phyloP scores from a whole-genome alignment of 1,140 invertebrate genomes.

The Lucilia sericata region DNA sequence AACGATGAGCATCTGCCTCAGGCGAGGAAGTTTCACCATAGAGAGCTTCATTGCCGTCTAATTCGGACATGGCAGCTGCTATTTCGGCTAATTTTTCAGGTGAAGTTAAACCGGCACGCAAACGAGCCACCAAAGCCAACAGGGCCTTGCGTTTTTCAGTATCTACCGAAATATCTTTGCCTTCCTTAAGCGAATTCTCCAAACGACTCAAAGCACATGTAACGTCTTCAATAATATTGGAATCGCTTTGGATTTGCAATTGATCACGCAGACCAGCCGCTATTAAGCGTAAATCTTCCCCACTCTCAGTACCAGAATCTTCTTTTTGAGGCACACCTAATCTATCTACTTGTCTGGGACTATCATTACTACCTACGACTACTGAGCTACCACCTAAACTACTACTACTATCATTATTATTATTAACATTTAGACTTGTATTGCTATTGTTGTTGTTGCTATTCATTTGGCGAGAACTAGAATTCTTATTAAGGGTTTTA shows the following conservation, averaged over 20 bases:
- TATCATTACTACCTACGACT: conserved; percentile 46
- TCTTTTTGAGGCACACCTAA: conserved; percentile 66
- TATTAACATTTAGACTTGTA: not conserved
- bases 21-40: conserved; percentile 49
- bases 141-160: conserved; percentile 74
- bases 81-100: conserved; percentile 67
- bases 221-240: conserved; percentile 80
- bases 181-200: conserved; percentile 76
- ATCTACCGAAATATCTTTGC: conserved; percentile 70
- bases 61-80: conserved; percentile 19
- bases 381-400: not conserved
- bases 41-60: conserved; percentile 32
- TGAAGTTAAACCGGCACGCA: conserved; percentile 77
- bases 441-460: conserved; percentile 7
- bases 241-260: conserved; percentile 58
- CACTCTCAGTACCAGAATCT: conserved; percentile 78
- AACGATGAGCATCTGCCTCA: conserved; percentile 52
- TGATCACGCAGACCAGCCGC: conserved; percentile 64
- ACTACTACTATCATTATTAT: conserved; percentile 30
- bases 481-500: not conserved
- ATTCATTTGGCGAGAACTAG: conserved; percentile 4
- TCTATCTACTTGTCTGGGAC: conserved; percentile 54
- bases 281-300: conserved; percentile 72
- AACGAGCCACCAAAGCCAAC: conserved; percentile 78
- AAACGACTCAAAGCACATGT: conserved; percentile 80